A percentile compares a stretch with the other conserved stretches of the same genome.
These are phyloP conservation scores for Lasaia peninsularis DNA, from an alignment of 1,140 invertebrate species.

Conservation along the genomic window DNA sequence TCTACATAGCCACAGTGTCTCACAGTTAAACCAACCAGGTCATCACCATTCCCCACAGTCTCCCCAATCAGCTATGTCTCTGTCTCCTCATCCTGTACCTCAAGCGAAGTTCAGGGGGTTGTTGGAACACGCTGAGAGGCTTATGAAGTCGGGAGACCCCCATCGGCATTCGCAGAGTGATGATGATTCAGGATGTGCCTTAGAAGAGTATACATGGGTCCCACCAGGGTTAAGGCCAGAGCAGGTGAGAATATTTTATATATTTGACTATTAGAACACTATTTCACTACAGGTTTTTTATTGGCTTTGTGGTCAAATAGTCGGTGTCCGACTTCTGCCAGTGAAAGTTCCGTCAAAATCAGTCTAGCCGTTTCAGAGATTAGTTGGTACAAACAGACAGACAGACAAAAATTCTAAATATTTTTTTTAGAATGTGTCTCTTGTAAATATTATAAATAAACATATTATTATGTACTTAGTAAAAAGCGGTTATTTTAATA, in stretches of 20 bases:
- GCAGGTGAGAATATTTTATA: conserved; percentile 83
- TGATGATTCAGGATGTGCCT: conserved; percentile 96
- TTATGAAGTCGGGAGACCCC: conserved; percentile 81
- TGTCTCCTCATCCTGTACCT: conserved; percentile 67
- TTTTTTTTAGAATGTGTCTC: no score
- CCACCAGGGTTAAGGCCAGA: conserved; percentile 96
- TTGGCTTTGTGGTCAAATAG: background rate
- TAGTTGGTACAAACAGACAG: no score
- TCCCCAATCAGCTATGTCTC: conserved; percentile 61
- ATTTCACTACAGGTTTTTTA: no score
- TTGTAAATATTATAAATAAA: no score
- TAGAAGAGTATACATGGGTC: conserved; percentile 99
- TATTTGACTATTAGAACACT: background rate
- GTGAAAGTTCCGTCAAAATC: no score
- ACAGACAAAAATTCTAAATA: no score
- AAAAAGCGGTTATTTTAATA: no score
- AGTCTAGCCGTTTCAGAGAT: no score
- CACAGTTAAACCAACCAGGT: conserved; percentile 46
- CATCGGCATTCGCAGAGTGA: conserved; percentile 95
- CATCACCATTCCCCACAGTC: conserved; percentile 59
- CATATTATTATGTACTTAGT: no score
- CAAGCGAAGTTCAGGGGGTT: conserved; percentile 73
- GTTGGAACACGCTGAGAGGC: conserved; percentile 67
- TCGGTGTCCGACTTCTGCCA: no score
- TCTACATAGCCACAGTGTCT: conserved; percentile 48